Evolutionary conservation across 2,888 invertebrate species (phyloP).

Genomic region (Helicoverpa assulta): DNA sequence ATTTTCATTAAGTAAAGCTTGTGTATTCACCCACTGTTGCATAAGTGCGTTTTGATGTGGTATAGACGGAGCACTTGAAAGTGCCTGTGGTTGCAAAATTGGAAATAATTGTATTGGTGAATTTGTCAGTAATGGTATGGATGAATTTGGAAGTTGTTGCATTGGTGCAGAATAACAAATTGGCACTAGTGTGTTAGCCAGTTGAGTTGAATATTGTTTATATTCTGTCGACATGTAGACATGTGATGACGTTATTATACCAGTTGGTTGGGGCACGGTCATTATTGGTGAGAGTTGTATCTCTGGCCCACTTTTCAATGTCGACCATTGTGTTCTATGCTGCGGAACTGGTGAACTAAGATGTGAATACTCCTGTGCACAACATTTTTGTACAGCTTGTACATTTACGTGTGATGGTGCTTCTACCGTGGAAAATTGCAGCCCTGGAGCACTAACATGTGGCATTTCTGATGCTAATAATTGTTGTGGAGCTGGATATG

Average conservation of each 20-base stretch:
- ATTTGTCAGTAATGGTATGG: neutral
- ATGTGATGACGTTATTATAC: neutral
- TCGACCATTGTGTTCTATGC: neutral
- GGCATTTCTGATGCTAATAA: neutral
- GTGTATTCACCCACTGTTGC: neutral
- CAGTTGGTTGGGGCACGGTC: neutral
- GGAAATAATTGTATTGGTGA: neutral
- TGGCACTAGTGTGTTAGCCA: neutral
- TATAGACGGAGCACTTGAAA: neutral
- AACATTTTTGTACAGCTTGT: neutral
- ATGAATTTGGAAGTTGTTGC: neutral
- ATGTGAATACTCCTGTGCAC: neutral
- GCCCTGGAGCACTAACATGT: neutral
- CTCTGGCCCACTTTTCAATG: neutral
- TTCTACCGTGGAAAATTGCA: neutral
- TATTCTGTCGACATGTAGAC: neutral
- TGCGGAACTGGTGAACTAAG: neutral
- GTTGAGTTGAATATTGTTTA: neutral
- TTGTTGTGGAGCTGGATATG: neutral
- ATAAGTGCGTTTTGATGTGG: neutral
- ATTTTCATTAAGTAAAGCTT: neutral
- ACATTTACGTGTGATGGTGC: neutral
- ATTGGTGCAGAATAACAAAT: neutral
- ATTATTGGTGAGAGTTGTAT: neutral
- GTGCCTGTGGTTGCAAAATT: neutral